A percentile compares a stretch with the other conserved stretches of the same genome.
phyloP scores from a whole-genome alignment of 2,797 vertebrate genomes.

The Decapterus maruadsi region DNA sequence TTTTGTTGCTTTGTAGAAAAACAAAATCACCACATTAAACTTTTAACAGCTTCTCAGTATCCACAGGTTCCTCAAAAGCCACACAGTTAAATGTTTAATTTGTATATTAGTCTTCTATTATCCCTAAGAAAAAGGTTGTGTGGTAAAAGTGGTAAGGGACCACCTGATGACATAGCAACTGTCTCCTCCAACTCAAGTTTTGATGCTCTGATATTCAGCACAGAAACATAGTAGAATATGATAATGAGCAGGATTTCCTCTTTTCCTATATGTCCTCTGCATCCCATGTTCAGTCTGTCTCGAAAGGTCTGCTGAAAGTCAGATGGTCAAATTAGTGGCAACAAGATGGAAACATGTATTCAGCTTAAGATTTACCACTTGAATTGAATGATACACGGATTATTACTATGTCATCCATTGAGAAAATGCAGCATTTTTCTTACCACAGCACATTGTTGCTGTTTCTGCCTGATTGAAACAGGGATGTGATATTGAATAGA shows the following conservation, averaged over 20 bases:
- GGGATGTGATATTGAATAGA: conserved; percentile 45
- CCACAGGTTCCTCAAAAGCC: neutral
- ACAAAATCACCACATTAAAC: neutral
- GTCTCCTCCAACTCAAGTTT: neutral
- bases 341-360: conserved; percentile 15
- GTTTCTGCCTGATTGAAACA: conserved; percentile 41
- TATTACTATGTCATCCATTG: conserved; percentile 12
- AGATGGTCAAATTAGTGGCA: neutral
- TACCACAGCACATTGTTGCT: conserved; percentile 23
- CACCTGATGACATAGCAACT: too few species aligned
- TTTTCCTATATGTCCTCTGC: neutral
- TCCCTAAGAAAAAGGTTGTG: neutral
- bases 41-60: neutral
- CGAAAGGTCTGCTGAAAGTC: conserved; percentile 13
- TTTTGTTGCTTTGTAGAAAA: neutral
- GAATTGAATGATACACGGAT: too few species aligned
- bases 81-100: neutral
- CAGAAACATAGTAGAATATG: neutral
- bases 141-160: neutral
- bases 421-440: conserved; percentile 50
- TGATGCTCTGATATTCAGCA: neutral
- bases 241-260: neutral
- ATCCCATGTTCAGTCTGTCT: neutral
- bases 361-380: conserved; percentile 36
- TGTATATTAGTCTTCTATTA: neutral